phyloP scores from a whole-genome alignment of 1,140 invertebrate species.

The Drosophila tropicalis region DNA sequence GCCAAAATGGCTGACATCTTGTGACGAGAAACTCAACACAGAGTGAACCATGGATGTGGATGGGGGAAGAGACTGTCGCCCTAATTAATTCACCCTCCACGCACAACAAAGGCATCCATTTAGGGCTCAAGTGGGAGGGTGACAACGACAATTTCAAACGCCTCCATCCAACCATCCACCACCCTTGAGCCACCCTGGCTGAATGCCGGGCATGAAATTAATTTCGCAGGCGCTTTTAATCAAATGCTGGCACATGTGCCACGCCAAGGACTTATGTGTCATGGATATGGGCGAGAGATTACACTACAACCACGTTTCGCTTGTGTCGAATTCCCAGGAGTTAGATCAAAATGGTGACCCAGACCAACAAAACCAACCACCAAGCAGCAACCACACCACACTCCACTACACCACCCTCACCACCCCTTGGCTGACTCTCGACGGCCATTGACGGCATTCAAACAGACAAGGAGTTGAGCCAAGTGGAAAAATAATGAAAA shows the following conservation, averaged over 20 bases:
- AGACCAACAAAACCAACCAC: slow-evolving; percentile 27
- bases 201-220: slow-evolving; percentile 53
- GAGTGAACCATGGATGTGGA: neutral
- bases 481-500: slow-evolving; percentile 83
- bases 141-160: slow-evolving; percentile 68
- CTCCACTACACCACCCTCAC: slow-evolving; percentile 18
- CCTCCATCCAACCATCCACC: slow-evolving; percentile 37
- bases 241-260: slow-evolving; percentile 79
- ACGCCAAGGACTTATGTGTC: slow-evolving; percentile 43
- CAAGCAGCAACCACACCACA: slow-evolving; percentile 11
- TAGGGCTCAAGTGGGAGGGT: slow-evolving; percentile 65
- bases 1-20: slow-evolving; percentile 74
- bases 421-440: slow-evolving; percentile 38
- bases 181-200: neutral
- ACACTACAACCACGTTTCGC: slow-evolving; percentile 19
- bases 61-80: slow-evolving; percentile 42
- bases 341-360: slow-evolving; percentile 70
- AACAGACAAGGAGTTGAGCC: slow-evolving; percentile 82
- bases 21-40: neutral
- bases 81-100: slow-evolving; percentile 72
- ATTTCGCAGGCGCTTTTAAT: slow-evolving; percentile 78
- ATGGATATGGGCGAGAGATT: slow-evolving; percentile 51
- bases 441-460: slow-evolving; percentile 76
- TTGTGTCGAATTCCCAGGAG: slow-evolving; percentile 71
- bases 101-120: slow-evolving; percentile 62